phyloP scores from a whole-genome alignment of 2,888 invertebrate genomes.

The Ectemnius lituratus region DNA sequence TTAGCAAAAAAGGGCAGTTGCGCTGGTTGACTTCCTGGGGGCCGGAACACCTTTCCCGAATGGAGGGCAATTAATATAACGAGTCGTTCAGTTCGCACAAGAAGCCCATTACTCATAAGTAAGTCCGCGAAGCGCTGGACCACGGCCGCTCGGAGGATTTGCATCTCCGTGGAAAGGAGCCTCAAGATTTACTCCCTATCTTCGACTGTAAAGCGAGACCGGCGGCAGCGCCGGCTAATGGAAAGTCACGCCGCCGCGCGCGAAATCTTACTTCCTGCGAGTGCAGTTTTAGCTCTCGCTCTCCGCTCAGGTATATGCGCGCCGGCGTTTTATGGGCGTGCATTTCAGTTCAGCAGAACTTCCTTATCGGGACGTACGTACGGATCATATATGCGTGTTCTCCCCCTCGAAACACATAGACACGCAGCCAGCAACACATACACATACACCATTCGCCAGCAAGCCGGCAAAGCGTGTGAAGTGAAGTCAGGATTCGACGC shows the following conservation, averaged over 20 bases:
- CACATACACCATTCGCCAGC: background rate
- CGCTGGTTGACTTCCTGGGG: background rate
- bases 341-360: slow-evolving; percentile 4
- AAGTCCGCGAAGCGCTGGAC: background rate
- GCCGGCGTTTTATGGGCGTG: background rate
- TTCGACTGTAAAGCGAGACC: slow-evolving; percentile 37
- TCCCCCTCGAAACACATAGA: background rate
- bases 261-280: slow-evolving; percentile 40
- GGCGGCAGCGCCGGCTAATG: slow-evolving; percentile 39
- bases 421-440: no score
- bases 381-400: background rate
- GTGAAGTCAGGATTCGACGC: background rate
- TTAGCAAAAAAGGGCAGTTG: background rate
- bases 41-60: background rate
- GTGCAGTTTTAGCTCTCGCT: background rate
- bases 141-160: background rate
- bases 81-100: no score
- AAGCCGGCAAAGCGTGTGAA: background rate
- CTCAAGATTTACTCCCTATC: slow-evolving; percentile 46
- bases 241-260: slow-evolving; percentile 35
- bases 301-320: background rate
- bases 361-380: slow-evolving; percentile 10
- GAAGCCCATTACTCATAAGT: no score
- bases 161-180: slow-evolving; percentile 21
- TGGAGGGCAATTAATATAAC: no score